These are phyloP conservation scores for Murina feae DNA, from an alignment of 2,113 vertebrate genomes.

Conservation along the genomic window DNA sequence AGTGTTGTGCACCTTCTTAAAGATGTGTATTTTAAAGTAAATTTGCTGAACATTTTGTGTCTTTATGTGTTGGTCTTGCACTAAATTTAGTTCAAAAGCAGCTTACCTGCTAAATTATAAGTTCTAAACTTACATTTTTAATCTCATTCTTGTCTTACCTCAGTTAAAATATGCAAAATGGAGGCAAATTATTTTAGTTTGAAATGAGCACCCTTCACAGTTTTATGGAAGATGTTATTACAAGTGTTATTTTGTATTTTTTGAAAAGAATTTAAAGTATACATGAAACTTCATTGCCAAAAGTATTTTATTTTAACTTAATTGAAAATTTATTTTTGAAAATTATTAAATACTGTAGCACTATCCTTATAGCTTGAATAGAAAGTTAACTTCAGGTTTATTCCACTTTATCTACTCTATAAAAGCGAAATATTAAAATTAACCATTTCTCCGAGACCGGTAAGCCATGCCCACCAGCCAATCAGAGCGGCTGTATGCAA, in stretches of 20 bases:
- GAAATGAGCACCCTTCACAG: neutral
- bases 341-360: neutral
- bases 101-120: neutral
- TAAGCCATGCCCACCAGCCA: too few species aligned
- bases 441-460: too few species aligned
- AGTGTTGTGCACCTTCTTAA: neutral
- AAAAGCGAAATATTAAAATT: too few species aligned
- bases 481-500: too few species aligned
- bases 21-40: neutral
- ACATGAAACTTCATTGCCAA: neutral
- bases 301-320: constrained; percentile 22
- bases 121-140: constrained; percentile 21
- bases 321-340: constrained; percentile 18
- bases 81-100: neutral
- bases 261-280: constrained; percentile 11
- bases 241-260: neutral
- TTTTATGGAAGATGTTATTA: neutral
- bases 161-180: constrained; percentile 13
- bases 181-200: constrained; percentile 4
- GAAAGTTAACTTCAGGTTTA: neutral
- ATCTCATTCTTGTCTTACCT: neutral
- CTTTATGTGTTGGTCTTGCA: neutral
- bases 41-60: neutral
- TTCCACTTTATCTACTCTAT: neutral
- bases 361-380: neutral